Conservation (phyloP, 2,888 invertebrate species). For the Flabesymbios commensalis region DNA sequence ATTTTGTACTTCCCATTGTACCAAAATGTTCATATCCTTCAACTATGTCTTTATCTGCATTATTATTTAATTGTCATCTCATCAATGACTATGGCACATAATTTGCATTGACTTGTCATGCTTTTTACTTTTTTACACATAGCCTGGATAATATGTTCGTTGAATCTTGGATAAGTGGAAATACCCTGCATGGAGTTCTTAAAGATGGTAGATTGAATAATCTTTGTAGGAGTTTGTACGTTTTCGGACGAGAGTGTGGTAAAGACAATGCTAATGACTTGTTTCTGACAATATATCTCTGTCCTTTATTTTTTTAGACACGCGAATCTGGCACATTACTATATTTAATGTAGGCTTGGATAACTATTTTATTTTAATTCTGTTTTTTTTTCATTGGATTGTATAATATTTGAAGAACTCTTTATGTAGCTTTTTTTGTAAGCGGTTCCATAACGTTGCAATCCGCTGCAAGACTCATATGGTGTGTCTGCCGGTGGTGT, state of each 20-base stretch:
- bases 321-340: no score
- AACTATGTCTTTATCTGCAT: not conserved
- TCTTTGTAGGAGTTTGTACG: slow-evolving; percentile 3
- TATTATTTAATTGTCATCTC: slow-evolving; percentile 5
- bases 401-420: no score
- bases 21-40: not conserved
- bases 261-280: slow-evolving; percentile 9
- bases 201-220: slow-evolving; percentile 1
- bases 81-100: slow-evolving; percentile 1
- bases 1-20: not conserved
- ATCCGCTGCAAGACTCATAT: no score
- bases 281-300: not conserved
- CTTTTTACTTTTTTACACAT: not conserved
- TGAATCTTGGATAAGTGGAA: slow-evolving; percentile 3
- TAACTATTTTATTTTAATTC: no score
- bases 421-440: no score
- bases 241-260: slow-evolving; percentile 12
- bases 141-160: not conserved
- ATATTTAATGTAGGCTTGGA: no score
- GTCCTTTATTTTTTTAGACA: no score
- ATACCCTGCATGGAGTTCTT: not conserved
- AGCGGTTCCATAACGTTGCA: no score
- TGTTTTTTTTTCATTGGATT: no score
- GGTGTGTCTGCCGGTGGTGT: no score
- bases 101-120: not conserved